Percentiles rank a stretch among this genome's conserved stretches.
phyloP scores from a whole-genome alignment of 2,888 invertebrate genomes.

The Ennomos fuscantarius region DNA sequence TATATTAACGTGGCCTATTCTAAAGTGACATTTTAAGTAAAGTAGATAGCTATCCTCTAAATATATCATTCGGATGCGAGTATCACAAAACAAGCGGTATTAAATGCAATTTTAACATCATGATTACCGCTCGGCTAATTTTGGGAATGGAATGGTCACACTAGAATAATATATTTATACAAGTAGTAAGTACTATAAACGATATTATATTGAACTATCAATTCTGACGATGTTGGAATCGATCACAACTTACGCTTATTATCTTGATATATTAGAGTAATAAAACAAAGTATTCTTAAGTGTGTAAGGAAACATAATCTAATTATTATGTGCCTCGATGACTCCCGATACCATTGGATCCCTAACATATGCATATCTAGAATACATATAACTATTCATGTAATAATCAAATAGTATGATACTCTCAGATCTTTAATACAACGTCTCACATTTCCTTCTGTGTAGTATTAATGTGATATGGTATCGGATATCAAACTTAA shows the following conservation, averaged over 20 bases:
- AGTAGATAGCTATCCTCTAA: background rate
- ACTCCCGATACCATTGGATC: constrained; percentile 60
- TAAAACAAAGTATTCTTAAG: constrained; percentile 72
- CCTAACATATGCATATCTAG: constrained; percentile 24
- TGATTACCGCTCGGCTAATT: background rate
- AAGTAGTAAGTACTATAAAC: constrained; percentile 39
- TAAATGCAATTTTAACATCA: constrained; percentile 2
- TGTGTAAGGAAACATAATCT: constrained; percentile 67
- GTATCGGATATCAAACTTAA: constrained; percentile 67
- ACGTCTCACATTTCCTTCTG: constrained; percentile 11
- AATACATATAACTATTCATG: constrained; percentile 20
- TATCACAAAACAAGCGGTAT: background rate
- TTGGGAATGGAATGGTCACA: constrained; percentile 21
- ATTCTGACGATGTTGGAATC: constrained; percentile 65
- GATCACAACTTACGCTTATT: constrained; percentile 81
- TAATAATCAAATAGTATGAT: constrained; percentile 14
- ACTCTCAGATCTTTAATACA: constrained; percentile 11
- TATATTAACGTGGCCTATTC: constrained; percentile 41
- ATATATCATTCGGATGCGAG: constrained; percentile 1
- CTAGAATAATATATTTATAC: constrained; percentile 39
- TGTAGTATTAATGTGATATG: constrained; percentile 56
- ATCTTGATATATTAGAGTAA: constrained; percentile 78
- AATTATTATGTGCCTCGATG: constrained; percentile 75
- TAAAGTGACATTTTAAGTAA: constrained; percentile 16
- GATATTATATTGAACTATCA: constrained; percentile 48